Evolutionary conservation across 1,140 invertebrate genomes (phyloP), one percentile per base, ranked within the genome.

Genomic region (Ruditapes philippinarum): DNA sequence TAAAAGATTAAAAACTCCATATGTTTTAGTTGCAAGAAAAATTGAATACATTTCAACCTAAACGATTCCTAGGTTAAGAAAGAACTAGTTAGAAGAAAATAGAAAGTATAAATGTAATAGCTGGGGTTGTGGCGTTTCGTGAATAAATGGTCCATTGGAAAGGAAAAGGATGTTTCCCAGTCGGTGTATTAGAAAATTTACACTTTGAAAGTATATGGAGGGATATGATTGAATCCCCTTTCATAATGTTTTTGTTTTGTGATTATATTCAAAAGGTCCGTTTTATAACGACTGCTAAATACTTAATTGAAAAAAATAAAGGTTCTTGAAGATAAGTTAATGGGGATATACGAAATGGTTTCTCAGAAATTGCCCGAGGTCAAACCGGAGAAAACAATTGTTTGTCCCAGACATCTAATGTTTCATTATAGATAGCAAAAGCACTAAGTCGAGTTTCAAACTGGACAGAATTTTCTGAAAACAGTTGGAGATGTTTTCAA

Each of bases 201-300:
- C 70, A 89, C 91, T 19, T 76, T 95, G 17, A 54, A n/a, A 81
- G n/a, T 92, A 91, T 42, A 36, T 85, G 3, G 90, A 94, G 28
- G 95, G 94, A 0, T 95, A 95, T 84, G 90, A 91, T 40, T n/a
- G n/a, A n/a, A 79, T 85, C 57, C 95, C 94, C 7, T 65, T 85
- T 11, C 82, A 90, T n/a, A 94, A 93, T n/a, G 60, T 95, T 94
- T 65, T 92, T 95, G 90, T 93, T 92, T 81, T 95, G 94, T 91
- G 94, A 95, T 89, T 91, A 93, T 42, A 70, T 94, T 9, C 83
- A 89, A 60, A n/a, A n/a, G n/a, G 94, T 91, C 4, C 92, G 94
- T 22, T 95, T 95, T 91, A 57, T 95, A 1, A 88, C 91, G 0
- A 91, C 42, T 31, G 92, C 90, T 22, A 42, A 70, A 9, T n/a